These are phyloP conservation scores for Ctenopoma kingsleyae DNA, from an alignment of 2,797 vertebrate species.

Conservation along the genomic window DNA sequence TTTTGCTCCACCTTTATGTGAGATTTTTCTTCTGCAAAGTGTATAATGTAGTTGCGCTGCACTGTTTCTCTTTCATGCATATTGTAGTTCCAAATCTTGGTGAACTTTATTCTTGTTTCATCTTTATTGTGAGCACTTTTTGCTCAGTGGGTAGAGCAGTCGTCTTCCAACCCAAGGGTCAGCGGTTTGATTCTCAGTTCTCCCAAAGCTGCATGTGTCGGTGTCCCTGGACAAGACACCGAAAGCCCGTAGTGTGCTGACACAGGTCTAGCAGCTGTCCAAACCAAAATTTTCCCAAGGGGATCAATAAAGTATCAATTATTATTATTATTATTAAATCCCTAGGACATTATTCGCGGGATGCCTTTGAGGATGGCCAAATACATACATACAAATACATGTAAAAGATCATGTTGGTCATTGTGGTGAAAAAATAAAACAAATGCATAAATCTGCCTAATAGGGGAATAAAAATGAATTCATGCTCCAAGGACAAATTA, in stretches of 20 bases:
- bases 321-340: no score
- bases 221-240: no score
- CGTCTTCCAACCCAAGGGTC: no score
- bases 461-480: background rate
- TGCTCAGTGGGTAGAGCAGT: no score
- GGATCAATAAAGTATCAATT: no score
- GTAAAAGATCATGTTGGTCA: background rate
- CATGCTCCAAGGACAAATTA: background rate
- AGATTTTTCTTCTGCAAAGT: conserved; percentile 6
- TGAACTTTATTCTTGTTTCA: conserved; percentile 3
- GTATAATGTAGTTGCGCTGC: background rate
- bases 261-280: no score
- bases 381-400: no score
- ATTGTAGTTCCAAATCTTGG: conserved; percentile 6
- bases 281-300: no score
- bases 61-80: conserved; percentile 1
- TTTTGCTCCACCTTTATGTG: conserved; percentile 5
- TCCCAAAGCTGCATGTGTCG: no score
- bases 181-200: no score
- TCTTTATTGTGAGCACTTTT: background rate
- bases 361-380: background rate
- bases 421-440: background rate
- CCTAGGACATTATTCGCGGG: background rate
- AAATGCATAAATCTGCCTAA: background rate
- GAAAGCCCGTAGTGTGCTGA: no score